Evolutionary conservation across 2,888 invertebrate genomes (phyloP).

Genomic region (Psococerastis gibbosa): DNA sequence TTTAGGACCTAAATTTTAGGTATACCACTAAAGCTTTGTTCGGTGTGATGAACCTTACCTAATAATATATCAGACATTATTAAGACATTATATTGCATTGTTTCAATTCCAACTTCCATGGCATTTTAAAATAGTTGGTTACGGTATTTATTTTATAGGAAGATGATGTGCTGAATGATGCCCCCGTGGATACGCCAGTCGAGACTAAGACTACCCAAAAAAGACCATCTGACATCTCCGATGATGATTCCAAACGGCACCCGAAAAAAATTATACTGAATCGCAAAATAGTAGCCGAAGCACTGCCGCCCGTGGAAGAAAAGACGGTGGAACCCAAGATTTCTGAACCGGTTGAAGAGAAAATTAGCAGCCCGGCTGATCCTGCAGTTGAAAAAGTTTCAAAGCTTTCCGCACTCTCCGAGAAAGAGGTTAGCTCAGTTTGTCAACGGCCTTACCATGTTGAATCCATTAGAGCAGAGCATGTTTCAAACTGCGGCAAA

Average conservation of each 20-base stretch:
- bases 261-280: constrained; percentile 6
- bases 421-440: constrained; percentile 7
- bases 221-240: background rate
- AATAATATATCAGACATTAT: too few relatives aligned
- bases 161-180: background rate
- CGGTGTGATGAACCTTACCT: too few relatives aligned
- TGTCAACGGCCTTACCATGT: too few relatives aligned
- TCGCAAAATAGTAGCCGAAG: constrained; percentile 2
- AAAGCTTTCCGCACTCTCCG: background rate
- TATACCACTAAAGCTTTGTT: too few relatives aligned
- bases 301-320: background rate
- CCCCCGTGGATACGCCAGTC: background rate
- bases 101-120: too few relatives aligned
- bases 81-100: too few relatives aligned
- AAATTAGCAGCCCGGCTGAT: too few relatives aligned
- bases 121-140: too few relatives aligned
- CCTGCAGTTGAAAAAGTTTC: background rate
- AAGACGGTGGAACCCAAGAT: background rate
- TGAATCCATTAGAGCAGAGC: too few relatives aligned
- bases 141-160: too few relatives aligned
- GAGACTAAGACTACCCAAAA: background rate
- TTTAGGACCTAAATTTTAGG: too few relatives aligned
- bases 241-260: background rate
- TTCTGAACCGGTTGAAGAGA: background rate
- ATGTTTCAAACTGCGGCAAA: too few relatives aligned